Evolutionary conservation across 2,797 vertebrate genomes (phyloP).

Genomic region (Myripristis jacobus): DNA sequence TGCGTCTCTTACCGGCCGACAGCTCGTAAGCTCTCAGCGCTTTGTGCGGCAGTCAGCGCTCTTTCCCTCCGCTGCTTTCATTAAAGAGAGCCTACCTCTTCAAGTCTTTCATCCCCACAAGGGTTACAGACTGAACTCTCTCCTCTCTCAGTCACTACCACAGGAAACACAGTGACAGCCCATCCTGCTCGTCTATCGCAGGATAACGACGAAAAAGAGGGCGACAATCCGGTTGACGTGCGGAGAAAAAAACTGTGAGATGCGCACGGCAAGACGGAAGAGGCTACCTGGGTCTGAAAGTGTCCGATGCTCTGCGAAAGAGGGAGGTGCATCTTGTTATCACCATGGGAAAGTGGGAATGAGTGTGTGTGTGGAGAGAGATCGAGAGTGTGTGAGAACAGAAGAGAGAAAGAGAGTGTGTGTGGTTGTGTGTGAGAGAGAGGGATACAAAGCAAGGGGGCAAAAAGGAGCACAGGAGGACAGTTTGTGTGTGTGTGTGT

Average conservation of each 20-base stretch:
- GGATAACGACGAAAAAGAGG: not conserved
- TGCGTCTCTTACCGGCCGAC: not conserved
- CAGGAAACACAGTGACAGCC: slow-evolving; percentile 30
- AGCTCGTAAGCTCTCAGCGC: not conserved
- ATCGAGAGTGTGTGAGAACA: not conserved
- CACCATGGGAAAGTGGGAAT: slow-evolving; percentile 31
- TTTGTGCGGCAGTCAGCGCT: not conserved
- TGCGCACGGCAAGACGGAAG: slow-evolving; percentile 9
- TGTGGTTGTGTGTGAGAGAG: not conserved
- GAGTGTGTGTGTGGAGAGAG: slow-evolving; percentile 7
- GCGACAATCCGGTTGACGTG: not conserved
- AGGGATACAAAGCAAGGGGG: not conserved
- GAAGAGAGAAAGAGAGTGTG: not conserved
- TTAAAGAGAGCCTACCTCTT: slow-evolving; percentile 18
- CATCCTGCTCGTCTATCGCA: slow-evolving; percentile 2
- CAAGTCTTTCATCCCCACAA: slow-evolving; percentile 25
- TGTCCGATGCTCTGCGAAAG: slow-evolving; percentile 26
- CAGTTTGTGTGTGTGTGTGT: not conserved
- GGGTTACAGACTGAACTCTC: slow-evolving; percentile 31
- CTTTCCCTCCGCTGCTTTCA: not conserved
- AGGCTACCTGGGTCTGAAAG: slow-evolving; percentile 35
- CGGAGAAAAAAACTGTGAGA: slow-evolving; percentile 21
- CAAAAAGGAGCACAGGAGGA: not conserved
- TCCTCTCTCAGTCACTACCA: slow-evolving; percentile 31
- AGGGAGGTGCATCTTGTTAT: slow-evolving; percentile 46